Conservation (phyloP, 1,140 invertebrate genomes). For the Phortica variegata region DNA sequence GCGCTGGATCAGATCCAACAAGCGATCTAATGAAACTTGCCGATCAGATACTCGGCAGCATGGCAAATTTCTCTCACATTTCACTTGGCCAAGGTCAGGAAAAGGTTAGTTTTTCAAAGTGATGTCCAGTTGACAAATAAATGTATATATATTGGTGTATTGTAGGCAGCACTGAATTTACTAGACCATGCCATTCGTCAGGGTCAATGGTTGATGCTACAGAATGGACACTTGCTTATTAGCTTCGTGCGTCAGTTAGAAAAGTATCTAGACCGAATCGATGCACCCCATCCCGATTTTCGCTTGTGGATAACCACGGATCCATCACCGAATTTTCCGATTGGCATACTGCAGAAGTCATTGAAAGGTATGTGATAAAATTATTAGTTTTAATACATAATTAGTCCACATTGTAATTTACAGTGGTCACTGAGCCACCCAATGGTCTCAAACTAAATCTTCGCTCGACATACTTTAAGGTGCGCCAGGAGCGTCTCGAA, state of each 20-base stretch:
- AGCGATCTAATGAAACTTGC: slow-evolving; percentile 85
- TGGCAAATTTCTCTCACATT: slow-evolving; percentile 76
- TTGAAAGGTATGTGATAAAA: slow-evolving; percentile 68
- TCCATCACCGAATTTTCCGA: slow-evolving; percentile 79
- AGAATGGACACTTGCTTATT: slow-evolving; percentile 85
- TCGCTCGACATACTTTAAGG: slow-evolving; percentile 85
- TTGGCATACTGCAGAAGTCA: slow-evolving; percentile 83
- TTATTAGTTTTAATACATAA: slow-evolving; percentile 5
- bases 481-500: slow-evolving; percentile 69
- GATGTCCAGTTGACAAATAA: background rate
- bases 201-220: slow-evolving; percentile 86
- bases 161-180: slow-evolving; percentile 66
- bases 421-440: slow-evolving; percentile 86
- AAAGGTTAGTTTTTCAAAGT: slow-evolving; percentile 59
- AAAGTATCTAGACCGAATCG: slow-evolving; percentile 76
- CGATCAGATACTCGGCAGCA: slow-evolving; percentile 68
- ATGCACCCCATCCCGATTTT: slow-evolving; percentile 83
- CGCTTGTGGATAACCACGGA: slow-evolving; percentile 91
- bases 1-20: slow-evolving; percentile 84
- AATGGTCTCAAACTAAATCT: slow-evolving; percentile 87
- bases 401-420: slow-evolving; percentile 12
- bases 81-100: slow-evolving; percentile 90
- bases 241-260: slow-evolving; percentile 79
- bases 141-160: no score
- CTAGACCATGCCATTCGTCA: slow-evolving; percentile 71